Evolutionary conservation across 2,888 invertebrate species (phyloP), one percentile per base, ranked within the genome.

Genomic region (Idaea aversata): DNA sequence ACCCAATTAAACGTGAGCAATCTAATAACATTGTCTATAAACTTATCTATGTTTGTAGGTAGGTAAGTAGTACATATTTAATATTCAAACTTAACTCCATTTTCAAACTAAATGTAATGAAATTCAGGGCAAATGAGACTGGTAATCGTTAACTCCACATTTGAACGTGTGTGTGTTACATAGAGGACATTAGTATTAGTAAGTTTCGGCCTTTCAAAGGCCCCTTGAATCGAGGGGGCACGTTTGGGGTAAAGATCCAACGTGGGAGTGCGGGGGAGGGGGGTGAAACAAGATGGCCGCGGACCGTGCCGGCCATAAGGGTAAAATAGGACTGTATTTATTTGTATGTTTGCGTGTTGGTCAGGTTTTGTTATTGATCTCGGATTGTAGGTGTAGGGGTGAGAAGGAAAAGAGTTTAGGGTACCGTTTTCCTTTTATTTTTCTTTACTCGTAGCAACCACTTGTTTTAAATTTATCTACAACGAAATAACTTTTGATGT

Each of bases 111-210:
- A 7, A 47, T 13, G 13, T 47, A 47, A 47, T 47, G 13, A 47
- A 47, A 47, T 47, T 13, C 47, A 47, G 47, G 10, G 47, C 47
- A 47, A 47, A 47, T 47, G 7, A 7, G 13, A 47, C 47, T 47
- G 47, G 13, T 47, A 47, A 47, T 47, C 10, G 47, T 47, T 47
- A 47, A 47, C 47, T 47, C 47, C 47, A 13, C 7, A 47, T 47
- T 47, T 47, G 47, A 80, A 47, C 47, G 7, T 47, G 47, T 47
- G 47, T 47, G 47, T 47, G 47, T 47, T 86, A 84, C 85, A 83
- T 86, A 84, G 84, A 87, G 88, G 86, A 87, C 91, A 92, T 91
- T 91, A 92, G 92, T 91, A 92, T 92, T 92, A 93, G 91, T 89
- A 82, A 86, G 90, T 85, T 92, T 93, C 91, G 91, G 91, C 90